Percentiles rank a stretch among this genome's conserved stretches.
Conservation (phyloP, 2,113 vertebrate genomes). For the Anoplopoma fimbria region DNA sequence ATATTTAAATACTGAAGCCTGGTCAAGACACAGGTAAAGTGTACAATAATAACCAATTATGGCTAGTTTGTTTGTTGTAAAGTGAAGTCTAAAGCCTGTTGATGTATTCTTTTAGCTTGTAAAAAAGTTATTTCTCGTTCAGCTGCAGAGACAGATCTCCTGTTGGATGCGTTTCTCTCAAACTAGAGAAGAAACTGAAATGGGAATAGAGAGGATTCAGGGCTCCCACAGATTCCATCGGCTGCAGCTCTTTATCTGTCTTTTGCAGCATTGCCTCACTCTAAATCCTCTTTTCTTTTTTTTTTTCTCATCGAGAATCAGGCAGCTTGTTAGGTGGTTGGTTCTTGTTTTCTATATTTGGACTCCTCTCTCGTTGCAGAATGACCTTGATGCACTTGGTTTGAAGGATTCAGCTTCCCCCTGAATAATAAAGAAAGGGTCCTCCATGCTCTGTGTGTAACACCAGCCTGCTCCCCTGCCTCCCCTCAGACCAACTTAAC, state of each 20-base stretch:
- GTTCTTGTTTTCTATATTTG: not conserved
- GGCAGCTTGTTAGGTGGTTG: not conserved
- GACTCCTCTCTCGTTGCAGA: conserved; percentile 16
- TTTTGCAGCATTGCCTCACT: conserved; percentile 15
- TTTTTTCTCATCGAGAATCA: conserved; percentile 2
- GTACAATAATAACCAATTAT: not conserved
- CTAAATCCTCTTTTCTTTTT: conserved; percentile 7
- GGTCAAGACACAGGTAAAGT: not conserved
- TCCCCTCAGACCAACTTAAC: conserved; percentile 53
- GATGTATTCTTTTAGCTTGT: not conserved
- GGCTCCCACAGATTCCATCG: conserved; percentile 38
- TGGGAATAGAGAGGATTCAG: conserved; percentile 12
- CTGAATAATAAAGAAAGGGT: conserved; percentile 26
- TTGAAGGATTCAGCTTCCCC: conserved; percentile 19
- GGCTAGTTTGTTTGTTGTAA: not conserved
- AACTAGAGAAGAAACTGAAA: conserved; percentile 15
- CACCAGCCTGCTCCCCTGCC: conserved; percentile 52
- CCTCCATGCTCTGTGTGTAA: conserved; percentile 68
- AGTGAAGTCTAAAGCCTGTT: not conserved
- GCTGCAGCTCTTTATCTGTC: conserved; percentile 30
- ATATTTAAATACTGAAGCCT: conserved; percentile 12
- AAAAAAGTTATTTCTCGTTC: conserved; percentile 20
- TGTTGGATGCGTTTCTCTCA: conserved; percentile 25
- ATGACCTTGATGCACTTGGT: conserved; percentile 12
- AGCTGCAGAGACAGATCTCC: conserved; percentile 22